Conservation (phyloP, 2,888 invertebrate genomes). For the Lochmaea crataegi region DNA sequence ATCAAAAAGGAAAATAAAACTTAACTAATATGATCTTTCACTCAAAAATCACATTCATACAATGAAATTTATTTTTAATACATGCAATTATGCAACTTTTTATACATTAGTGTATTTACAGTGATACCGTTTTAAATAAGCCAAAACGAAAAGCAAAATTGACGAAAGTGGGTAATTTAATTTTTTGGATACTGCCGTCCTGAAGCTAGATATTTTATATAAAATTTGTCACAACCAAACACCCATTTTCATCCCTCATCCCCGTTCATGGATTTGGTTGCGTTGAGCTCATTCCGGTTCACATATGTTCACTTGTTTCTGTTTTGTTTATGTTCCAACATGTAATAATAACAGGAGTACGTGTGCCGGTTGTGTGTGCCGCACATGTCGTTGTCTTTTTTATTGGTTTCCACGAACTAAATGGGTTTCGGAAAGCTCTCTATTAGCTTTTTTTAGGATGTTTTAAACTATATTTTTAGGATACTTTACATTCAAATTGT, state of each 20-base stretch:
- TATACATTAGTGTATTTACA: no score
- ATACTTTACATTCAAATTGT: not conserved
- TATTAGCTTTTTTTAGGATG: slow-evolving; percentile 16
- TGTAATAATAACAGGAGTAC: slow-evolving; percentile 48
- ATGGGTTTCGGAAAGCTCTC: slow-evolving; percentile 35
- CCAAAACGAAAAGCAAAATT: no score
- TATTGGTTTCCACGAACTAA: slow-evolving; percentile 36
- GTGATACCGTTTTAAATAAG: no score
- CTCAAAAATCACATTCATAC: no score
- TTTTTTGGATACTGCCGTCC: no score
- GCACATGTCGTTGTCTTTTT: slow-evolving; percentile 46
- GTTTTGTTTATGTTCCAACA: slow-evolving; percentile 51
- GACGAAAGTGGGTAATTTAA: no score
- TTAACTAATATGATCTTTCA: no score
- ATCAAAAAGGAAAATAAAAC: no score
- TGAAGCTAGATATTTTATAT: no score
- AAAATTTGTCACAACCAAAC: no score
- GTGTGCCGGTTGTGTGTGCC: slow-evolving; percentile 46
- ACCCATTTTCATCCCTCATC: not conserved
- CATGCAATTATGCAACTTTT: no score
- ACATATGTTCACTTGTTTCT: slow-evolving; percentile 48
- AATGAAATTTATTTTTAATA: no score
- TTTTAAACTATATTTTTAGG: not conserved
- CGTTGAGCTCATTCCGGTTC: slow-evolving; percentile 25
- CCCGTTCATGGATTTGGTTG: slow-evolving; percentile 1